phyloP scores from a whole-genome alignment of 2,797 vertebrate genomes.

The Kryptolebias ocellatus region DNA sequence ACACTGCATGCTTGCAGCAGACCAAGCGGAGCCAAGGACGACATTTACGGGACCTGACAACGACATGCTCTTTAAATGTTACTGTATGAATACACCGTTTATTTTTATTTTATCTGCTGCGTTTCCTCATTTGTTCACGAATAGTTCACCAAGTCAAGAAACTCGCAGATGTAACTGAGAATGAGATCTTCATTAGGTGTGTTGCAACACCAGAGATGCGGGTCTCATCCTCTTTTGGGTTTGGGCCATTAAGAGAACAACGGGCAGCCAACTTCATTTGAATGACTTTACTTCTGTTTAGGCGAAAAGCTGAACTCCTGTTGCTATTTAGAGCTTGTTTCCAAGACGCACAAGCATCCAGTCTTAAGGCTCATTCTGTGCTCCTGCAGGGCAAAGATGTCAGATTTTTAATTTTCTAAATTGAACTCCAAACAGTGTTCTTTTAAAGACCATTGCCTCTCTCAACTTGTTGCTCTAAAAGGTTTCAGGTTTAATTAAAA shows the following conservation, averaged over 20 bases:
- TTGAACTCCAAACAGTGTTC: constrained; percentile 44
- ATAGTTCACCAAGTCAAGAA: constrained; percentile 9
- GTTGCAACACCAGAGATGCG: constrained; percentile 6
- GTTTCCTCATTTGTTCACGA: background rate
- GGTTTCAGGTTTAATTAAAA: constrained; percentile 42
- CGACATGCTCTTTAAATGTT: constrained; percentile 54
- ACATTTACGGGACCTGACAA: constrained; percentile 54
- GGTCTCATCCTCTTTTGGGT: constrained; percentile 2
- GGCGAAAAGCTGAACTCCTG: constrained; percentile 37
- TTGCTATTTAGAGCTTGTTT: constrained; percentile 71
- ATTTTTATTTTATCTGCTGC: constrained; percentile 16
- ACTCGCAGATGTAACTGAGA: background rate
- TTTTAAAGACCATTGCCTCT: constrained; percentile 17
- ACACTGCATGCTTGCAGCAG: constrained; percentile 64
- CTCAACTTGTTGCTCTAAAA: constrained; percentile 24
- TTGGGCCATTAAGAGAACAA: constrained; percentile 3
- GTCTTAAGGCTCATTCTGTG: background rate
- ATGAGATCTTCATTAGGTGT: no score
- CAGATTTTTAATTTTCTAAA: constrained; percentile 56
- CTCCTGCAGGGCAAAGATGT: constrained; percentile 24
- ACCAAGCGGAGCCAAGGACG: constrained; percentile 65
- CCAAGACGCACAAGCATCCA: constrained; percentile 49
- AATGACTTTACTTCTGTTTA: constrained; percentile 28
- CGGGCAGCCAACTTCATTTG: constrained; percentile 26
- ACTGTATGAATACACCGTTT: constrained; percentile 38